Percentiles rank a stretch among this genome's conserved stretches.
Evolutionary conservation across 1,140 invertebrate genomes (phyloP).

Genomic region (Pinna nobilis): DNA sequence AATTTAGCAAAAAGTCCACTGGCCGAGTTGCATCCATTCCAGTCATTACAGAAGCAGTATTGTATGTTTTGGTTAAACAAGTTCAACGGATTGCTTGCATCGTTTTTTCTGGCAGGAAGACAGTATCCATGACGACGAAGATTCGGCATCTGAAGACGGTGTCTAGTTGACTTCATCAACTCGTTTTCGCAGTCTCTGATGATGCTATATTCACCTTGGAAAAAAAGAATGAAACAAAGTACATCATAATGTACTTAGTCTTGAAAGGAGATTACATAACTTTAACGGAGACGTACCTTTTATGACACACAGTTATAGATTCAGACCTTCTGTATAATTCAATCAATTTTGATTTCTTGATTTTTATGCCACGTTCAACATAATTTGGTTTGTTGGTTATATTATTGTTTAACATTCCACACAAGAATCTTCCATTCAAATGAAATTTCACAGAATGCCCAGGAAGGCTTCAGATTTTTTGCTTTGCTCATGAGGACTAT

Average conservation of each 20-base stretch:
- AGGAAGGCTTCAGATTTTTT: too few relatives aligned
- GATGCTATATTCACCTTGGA: conserved; percentile 66
- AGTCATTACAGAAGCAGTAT: conserved; percentile 74
- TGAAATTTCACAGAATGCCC: too few relatives aligned
- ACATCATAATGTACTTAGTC: too few relatives aligned
- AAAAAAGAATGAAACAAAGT: conserved; percentile 11
- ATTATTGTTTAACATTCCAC: too few relatives aligned
- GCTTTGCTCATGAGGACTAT: too few relatives aligned
- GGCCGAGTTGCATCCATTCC: conserved; percentile 71
- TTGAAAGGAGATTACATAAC: too few relatives aligned
- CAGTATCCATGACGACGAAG: conserved; percentile 72
- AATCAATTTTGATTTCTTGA: neutral
- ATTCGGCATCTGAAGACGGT: conserved; percentile 69
- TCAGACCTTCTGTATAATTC: too few relatives aligned
- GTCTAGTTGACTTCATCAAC: conserved; percentile 61
- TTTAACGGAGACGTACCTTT: too few relatives aligned
- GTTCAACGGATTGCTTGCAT: conserved; percentile 60
- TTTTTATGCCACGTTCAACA: too few relatives aligned
- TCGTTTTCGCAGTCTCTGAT: conserved; percentile 69
- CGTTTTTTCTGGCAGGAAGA: conserved; percentile 66
- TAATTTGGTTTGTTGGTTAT: too few relatives aligned
- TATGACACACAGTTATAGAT: too few relatives aligned
- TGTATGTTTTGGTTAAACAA: conserved; percentile 51
- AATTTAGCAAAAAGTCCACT: conserved; percentile 27
- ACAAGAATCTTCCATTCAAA: too few relatives aligned